A percentile compares a stretch with the other conserved stretches of the same genome.
phyloP scores from a whole-genome alignment of 92 coral and sea anemone species.

The Heliopora coerulea region DNA sequence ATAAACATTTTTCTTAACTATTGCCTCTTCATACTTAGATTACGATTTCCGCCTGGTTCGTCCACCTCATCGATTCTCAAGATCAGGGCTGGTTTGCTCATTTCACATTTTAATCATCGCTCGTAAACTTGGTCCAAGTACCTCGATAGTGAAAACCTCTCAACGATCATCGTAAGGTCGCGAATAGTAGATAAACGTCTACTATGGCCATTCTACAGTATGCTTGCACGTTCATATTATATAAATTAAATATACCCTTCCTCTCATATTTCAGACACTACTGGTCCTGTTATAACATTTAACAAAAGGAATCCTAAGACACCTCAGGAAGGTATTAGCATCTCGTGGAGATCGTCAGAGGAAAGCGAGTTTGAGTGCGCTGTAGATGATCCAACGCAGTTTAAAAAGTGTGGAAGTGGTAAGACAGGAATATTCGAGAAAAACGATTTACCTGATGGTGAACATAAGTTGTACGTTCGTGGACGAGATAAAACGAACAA shows the following conservation, averaged over 20 bases:
- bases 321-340: conserved; percentile 6
- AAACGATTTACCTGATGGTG: conserved; percentile 30
- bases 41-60: too few relatives aligned
- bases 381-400: conserved; percentile 9
- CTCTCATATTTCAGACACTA: conserved; percentile 8
- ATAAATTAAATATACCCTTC: background rate
- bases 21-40: too few relatives aligned
- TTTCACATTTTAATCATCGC: too few relatives aligned
- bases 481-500: conserved; percentile 19
- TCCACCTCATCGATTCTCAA: too few relatives aligned
- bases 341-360: conserved; percentile 32
- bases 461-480: conserved; percentile 22
- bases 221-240: background rate
- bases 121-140: too few relatives aligned
- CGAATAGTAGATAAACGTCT: too few relatives aligned
- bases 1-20: too few relatives aligned
- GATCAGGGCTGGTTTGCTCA: too few relatives aligned
- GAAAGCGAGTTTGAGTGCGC: conserved; percentile 30
- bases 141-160: too few relatives aligned
- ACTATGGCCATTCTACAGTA: too few relatives aligned
- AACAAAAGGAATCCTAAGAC: background rate
- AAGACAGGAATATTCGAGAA: conserved; percentile 12
- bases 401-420: conserved; percentile 17
- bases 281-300: conserved; percentile 29
- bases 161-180: too few relatives aligned